Percentiles rank a stretch among this genome's conserved stretches.
Conservation (phyloP, 2,888 invertebrate genomes). For the Drosophila ustulata region DNA sequence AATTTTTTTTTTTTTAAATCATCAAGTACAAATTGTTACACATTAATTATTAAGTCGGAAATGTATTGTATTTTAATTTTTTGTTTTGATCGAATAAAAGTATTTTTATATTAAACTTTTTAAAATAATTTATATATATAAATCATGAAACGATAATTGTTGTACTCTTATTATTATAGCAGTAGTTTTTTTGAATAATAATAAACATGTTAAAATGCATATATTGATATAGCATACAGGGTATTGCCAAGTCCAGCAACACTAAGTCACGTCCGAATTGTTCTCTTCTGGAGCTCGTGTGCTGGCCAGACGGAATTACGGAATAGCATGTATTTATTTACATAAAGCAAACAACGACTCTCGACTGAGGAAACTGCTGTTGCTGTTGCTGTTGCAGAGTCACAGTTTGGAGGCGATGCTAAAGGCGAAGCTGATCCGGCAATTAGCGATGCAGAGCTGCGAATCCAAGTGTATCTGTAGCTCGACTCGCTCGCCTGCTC, state of each 20-base stretch:
- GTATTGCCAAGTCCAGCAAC: neutral
- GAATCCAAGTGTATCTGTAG: slow-evolving; percentile 21
- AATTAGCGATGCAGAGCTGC: slow-evolving; percentile 59
- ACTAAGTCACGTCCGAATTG: slow-evolving; percentile 5
- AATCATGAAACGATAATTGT: too few species aligned
- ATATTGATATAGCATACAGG: neutral
- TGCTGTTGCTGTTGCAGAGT: neutral
- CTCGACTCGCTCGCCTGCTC: neutral
- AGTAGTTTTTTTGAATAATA: too few species aligned
- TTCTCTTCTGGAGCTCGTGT: slow-evolving; percentile 54
- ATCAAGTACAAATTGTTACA: too few species aligned
- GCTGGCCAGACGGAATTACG: slow-evolving; percentile 52
- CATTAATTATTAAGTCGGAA: too few species aligned
- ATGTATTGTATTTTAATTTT: too few species aligned
- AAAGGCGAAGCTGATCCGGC: slow-evolving; percentile 56
- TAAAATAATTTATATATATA: too few species aligned
- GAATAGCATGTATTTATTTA: slow-evolving; percentile 56
- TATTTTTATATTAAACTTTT: too few species aligned
- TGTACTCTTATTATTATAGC: too few species aligned
- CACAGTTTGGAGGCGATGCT: slow-evolving; percentile 12
- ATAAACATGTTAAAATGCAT: too few species aligned
- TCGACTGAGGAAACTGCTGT: neutral
- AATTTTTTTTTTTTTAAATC: too few species aligned
- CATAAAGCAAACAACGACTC: slow-evolving; percentile 41
- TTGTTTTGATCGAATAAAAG: too few species aligned